These are phyloP conservation scores for Raja brachyura DNA, from an alignment of 2,113 vertebrate genomes.

Conservation along the genomic window DNA sequence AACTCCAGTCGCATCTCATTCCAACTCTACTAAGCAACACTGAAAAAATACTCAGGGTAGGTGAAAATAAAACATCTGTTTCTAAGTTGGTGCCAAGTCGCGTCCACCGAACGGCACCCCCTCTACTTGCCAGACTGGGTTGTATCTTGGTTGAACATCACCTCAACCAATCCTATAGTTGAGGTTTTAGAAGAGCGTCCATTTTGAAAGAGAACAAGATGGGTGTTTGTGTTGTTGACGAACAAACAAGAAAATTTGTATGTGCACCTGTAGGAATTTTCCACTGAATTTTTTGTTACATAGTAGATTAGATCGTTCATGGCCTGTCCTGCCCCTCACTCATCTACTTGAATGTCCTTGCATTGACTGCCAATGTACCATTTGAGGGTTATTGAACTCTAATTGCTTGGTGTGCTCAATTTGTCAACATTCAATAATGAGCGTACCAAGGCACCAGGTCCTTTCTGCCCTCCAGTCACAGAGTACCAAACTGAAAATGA, in stretches of 20 bases:
- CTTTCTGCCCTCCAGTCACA: too few relatives aligned
- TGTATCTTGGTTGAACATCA: too few relatives aligned
- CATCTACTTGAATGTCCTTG: too few relatives aligned
- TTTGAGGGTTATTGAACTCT: too few relatives aligned
- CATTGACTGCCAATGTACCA: too few relatives aligned
- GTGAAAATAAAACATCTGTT: constrained; percentile 33
- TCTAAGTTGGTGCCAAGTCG: neutral
- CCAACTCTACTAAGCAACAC: constrained; percentile 86
- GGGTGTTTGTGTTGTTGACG: neutral
- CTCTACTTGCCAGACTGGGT: neutral
- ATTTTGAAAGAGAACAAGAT: neutral
- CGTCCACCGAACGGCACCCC: neutral
- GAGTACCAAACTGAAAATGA: too few relatives aligned
- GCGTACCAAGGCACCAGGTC: too few relatives aligned
- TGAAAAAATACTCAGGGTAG: constrained; percentile 86
- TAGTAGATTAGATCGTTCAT: too few relatives aligned
- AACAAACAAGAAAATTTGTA: neutral
- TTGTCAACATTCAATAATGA: too few relatives aligned
- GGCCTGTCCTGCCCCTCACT: too few relatives aligned
- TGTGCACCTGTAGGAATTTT: neutral
- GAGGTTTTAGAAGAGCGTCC: neutral
- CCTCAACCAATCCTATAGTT: neutral
- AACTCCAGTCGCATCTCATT: constrained; percentile 81
- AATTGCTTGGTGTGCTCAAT: too few relatives aligned
- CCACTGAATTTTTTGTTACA: neutral